Conservation (phyloP, 23 tunicate genomes). For the Clavelina lepadiformis region DNA sequence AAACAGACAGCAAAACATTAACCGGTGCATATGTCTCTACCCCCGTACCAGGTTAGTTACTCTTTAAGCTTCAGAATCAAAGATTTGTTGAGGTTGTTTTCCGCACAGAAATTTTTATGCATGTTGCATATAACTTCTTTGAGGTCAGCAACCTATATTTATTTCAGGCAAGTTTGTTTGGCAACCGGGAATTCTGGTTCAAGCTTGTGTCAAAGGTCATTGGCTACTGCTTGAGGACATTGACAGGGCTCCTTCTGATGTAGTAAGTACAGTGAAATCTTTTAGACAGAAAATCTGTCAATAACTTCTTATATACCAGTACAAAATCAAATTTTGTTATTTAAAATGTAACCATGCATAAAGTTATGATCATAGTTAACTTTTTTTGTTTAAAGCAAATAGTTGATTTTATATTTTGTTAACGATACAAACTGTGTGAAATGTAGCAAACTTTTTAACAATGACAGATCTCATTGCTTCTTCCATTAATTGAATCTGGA, state of each 20-base stretch:
- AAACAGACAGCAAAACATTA: constrained; percentile 83
- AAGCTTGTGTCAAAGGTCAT: constrained; percentile 70
- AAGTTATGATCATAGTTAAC: too few relatives aligned
- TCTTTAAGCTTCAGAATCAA: not conserved
- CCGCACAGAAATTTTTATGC: not conserved
- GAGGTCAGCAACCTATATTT: not conserved
- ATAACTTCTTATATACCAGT: too few relatives aligned
- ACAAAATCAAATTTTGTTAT: too few relatives aligned
- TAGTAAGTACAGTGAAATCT: constrained; percentile 38
- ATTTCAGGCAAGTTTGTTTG: constrained; percentile 73
- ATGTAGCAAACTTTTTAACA: too few relatives aligned
- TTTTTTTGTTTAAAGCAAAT: not conserved
- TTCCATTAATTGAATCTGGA: constrained; percentile 61
- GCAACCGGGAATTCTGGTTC: constrained; percentile 82
- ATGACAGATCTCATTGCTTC: constrained; percentile 56
- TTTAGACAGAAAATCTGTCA: too few relatives aligned
- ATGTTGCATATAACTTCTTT: not conserved
- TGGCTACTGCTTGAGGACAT: constrained; percentile 95
- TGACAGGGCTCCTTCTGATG: constrained; percentile 93
- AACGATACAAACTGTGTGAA: too few relatives aligned
- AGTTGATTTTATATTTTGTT: not conserved
- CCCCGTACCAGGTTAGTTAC: constrained; percentile 48
- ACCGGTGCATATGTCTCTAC: constrained; percentile 81
- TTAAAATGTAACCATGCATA: too few relatives aligned
- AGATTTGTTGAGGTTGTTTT: not conserved